These are phyloP conservation scores for Patiria pectinifera DNA, from an alignment of 53 echinoderm and acorn worm species.

Conservation along the genomic window DNA sequence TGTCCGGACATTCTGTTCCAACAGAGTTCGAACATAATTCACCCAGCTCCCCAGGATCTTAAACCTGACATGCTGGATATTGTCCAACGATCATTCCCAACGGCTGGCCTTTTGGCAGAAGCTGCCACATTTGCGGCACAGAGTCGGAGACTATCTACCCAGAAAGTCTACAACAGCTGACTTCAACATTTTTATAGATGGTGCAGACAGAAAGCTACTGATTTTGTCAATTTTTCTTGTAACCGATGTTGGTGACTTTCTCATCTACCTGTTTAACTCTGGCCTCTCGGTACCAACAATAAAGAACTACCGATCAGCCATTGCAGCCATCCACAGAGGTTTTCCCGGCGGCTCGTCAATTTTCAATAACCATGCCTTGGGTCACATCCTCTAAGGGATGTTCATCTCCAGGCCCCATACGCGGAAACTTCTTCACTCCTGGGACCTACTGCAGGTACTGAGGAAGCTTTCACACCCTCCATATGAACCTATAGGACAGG, in stretches of 20 bases:
- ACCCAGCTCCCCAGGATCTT: slow-evolving; percentile 19
- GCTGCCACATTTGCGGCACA: no score
- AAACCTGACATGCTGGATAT: slow-evolving; percentile 29
- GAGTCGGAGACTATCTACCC: slow-evolving; percentile 2
- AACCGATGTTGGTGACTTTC: not conserved
- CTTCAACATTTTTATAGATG: slow-evolving; percentile 9
- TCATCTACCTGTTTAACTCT: slow-evolving; percentile 6
- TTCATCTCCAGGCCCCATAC: not conserved
- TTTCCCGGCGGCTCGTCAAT: not conserved
- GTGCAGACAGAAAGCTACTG: not conserved
- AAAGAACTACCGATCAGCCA: not conserved
- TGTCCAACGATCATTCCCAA: slow-evolving; percentile 12
- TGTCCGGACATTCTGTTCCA: slow-evolving; percentile 40
- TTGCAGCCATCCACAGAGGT: not conserved
- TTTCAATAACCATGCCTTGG: not conserved
- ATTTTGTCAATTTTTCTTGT: not conserved
- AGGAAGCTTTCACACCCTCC: not conserved
- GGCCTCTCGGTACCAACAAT: not conserved
- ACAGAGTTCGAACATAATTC: not conserved
- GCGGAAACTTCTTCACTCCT: not conserved
- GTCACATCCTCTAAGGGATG: not conserved
- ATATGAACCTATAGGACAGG: not conserved
- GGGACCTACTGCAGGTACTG: not conserved
- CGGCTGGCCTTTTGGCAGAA: slow-evolving; percentile 30
- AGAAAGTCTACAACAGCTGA: slow-evolving; percentile 16